phyloP scores from a whole-genome alignment of 2,797 vertebrate genomes.

The Aeoliscus strigatus region DNA sequence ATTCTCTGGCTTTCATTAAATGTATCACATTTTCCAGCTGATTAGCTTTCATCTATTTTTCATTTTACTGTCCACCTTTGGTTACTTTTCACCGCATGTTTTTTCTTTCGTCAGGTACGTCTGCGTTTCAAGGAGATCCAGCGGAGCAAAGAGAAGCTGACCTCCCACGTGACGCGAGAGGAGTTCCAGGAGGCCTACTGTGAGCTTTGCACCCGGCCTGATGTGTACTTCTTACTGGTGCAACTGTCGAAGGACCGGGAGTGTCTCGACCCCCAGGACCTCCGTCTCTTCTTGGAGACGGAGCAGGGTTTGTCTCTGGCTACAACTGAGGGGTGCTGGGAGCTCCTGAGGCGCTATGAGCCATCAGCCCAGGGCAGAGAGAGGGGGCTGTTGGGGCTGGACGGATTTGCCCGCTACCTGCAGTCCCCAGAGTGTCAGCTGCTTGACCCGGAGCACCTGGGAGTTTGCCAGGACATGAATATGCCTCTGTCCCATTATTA shows the following conservation, averaged over 20 bases:
- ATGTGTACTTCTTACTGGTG: conserved; percentile 89
- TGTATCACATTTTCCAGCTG: not conserved
- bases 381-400: conserved; percentile 84
- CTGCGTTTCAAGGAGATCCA: conserved; percentile 97
- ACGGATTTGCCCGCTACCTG: conserved; percentile 92
- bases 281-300: conserved; percentile 87
- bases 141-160: conserved; percentile 94
- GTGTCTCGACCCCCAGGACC: conserved; percentile 87
- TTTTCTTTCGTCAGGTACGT: conserved; percentile 68
- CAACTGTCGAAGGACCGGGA: conserved; percentile 96
- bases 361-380: conserved; percentile 85
- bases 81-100: not conserved
- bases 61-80: not conserved
- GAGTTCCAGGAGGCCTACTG: conserved; percentile 92
- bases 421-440: conserved; percentile 90
- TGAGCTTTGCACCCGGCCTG: conserved; percentile 89
- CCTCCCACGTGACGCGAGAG: conserved; percentile 89
- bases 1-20: conserved; percentile 4
- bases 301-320: conserved; percentile 91
- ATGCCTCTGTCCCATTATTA: conserved; percentile 92
- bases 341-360: conserved; percentile 84
- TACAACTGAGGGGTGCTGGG: conserved; percentile 84
- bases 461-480: conserved; percentile 89
- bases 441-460: conserved; percentile 89
- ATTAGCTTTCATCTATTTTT: conserved; percentile 9